A percentile compares a stretch with the other conserved stretches of the same genome.
Conservation (phyloP, 2,113 vertebrate species). For the Esox niger region DNA sequence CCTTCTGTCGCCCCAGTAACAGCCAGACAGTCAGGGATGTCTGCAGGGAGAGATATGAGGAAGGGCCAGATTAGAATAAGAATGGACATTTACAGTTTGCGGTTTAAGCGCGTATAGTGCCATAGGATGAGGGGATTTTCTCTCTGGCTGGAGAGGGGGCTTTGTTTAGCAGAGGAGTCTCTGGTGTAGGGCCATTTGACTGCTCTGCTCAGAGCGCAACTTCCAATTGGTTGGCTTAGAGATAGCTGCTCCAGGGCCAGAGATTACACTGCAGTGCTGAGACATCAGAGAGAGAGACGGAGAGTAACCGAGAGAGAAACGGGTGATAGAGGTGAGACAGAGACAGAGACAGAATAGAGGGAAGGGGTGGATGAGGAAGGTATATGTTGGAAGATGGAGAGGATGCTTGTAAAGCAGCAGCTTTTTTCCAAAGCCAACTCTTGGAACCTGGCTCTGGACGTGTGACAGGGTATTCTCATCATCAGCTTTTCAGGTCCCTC, state of each 20-base stretch:
- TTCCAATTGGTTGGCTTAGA: conserved; percentile 58
- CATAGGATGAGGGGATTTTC: neutral
- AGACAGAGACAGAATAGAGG: conserved; percentile 41
- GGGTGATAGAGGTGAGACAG: conserved; percentile 3
- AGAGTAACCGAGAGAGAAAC: neutral
- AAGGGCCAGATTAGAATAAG: neutral
- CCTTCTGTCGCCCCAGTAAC: too few species aligned
- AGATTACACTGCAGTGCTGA: conserved; percentile 72
- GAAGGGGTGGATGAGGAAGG: conserved; percentile 23
- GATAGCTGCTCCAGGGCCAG: conserved; percentile 52
- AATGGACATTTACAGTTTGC: neutral
- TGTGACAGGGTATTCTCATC: conserved; percentile 49
- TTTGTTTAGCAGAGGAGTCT: conserved; percentile 44
- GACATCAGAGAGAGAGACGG: conserved; percentile 45
- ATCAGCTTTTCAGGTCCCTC: conserved; percentile 45
- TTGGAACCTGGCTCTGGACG: conserved; percentile 36
- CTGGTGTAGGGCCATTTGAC: conserved; percentile 33
- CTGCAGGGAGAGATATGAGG: neutral
- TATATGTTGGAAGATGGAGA: conserved; percentile 4
- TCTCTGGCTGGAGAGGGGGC: conserved; percentile 22
- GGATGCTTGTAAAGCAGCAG: too few species aligned
- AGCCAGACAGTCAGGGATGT: conserved; percentile 3
- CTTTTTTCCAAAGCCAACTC: too few species aligned
- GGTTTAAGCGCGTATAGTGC: conserved; percentile 1
- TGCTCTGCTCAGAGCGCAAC: conserved; percentile 34